Evolutionary conservation across 2,797 vertebrate genomes (phyloP), one percentile per base, ranked within the genome.

Genomic region (Pogonophryne albipinna): DNA sequence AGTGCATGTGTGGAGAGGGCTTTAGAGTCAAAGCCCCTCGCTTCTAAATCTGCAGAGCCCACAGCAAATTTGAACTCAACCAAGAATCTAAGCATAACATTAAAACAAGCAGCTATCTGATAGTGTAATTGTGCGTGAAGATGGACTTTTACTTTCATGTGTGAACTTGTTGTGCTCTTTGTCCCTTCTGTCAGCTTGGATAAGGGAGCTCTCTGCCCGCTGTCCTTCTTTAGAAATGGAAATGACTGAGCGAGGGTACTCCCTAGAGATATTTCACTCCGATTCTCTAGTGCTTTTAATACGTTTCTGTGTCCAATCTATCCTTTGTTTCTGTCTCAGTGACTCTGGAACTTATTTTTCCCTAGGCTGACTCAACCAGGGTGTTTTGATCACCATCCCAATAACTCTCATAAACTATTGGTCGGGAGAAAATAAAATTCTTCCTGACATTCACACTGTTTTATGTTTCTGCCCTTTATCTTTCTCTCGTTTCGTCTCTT

Each of bases 311-410:
- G n/a, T 60, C 51, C 42, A 52, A 7, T 60, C 49, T 47, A 10
- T 27, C 45, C 66, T 51, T 74, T 78, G 42, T 75, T 71, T 87
- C 51, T 67, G 57, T 75, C 70, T 75, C 20, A 20, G 27, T 84
- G 65, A 86, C 82, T 86, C 73, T 68, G 59, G 60, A 66, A 44
- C 66, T 74, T 71, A 57, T 45, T 70, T 55, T 71, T 66, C 61
- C 62, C 14, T 61, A 51, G 8, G 52, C 53, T 87, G 76, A 88
- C 78, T 88, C 89, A 87, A 67, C 31, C 31, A 15, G 31, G 42
- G 1, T 2, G 5, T 76, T 82, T 79, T 75, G 66, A 74, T 83
- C 79, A 47, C 31, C 49, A 59, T 76, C 50, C 84, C 70, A 55
- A 52, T 66, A 80, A 34, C 62, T 64, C 53, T 79, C 63, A 71